Conservation (phyloP, 2,113 vertebrate species). For the Pachycephala philippinensis region DNA sequence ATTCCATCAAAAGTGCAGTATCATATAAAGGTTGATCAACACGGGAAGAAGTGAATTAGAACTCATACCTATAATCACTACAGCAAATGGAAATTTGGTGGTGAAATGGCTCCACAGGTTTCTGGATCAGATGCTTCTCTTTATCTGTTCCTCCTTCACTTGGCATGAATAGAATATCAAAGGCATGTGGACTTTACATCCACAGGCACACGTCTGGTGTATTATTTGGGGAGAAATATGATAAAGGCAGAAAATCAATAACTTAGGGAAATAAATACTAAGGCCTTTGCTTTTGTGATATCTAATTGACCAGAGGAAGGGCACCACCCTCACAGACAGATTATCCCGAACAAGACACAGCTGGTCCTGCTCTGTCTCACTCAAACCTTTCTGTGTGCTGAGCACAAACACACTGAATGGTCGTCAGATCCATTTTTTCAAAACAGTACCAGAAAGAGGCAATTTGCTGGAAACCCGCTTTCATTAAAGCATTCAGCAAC, state of each 20-base stretch:
- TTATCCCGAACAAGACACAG: not conserved
- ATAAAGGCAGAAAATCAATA: not conserved
- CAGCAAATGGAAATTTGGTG: not conserved
- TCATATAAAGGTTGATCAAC: not conserved
- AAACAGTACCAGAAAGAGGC: not conserved
- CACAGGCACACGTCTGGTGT: rapidly evolving
- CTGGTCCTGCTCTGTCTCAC: not conserved
- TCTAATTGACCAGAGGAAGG: not conserved
- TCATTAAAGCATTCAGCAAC: not conserved
- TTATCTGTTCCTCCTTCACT: not conserved
- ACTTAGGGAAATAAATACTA: not conserved
- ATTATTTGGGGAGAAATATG: not conserved
- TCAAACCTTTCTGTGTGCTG: not conserved
- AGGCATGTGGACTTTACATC: rapidly evolving
- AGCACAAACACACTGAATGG: not conserved
- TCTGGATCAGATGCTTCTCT: not conserved
- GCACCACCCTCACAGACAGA: rapidly evolving
- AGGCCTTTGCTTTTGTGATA: not conserved
- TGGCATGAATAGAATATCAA: not conserved
- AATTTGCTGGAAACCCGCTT: not conserved
- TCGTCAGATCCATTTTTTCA: not conserved
- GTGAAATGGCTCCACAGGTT: not conserved
- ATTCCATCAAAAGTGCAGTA: not conserved
- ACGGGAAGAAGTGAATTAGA: not conserved
- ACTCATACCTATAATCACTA: not conserved